Percentiles rank a stretch among this genome's conserved stretches.
Evolutionary conservation across 1,140 invertebrate genomes (phyloP).

Genomic region (Drosophila busckii): DNA sequence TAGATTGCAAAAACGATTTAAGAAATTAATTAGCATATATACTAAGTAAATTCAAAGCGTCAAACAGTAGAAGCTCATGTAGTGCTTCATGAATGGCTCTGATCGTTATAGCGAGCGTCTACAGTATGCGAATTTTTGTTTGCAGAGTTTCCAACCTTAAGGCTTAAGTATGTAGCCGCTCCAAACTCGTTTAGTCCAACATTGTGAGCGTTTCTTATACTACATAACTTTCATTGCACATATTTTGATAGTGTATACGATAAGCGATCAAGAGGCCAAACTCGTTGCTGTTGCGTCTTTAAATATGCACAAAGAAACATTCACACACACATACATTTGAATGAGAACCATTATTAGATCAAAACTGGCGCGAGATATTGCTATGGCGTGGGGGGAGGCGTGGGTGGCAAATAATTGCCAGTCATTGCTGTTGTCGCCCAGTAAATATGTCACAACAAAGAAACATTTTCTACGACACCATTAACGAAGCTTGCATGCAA

Average conservation of each 20-base stretch:
- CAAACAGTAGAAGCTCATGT: too few species aligned
- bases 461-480: conserved; percentile 24
- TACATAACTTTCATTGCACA: not conserved
- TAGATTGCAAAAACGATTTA: too few species aligned
- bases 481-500: conserved; percentile 40
- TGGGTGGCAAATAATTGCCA: conserved; percentile 26
- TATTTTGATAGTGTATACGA: conserved; percentile 2
- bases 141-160: conserved; percentile 39
- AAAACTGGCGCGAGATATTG: conserved; percentile 8
- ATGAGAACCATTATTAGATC: conserved; percentile 32
- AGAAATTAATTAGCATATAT: too few species aligned
- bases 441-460: conserved; percentile 42
- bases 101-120: not conserved
- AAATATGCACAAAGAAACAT: conserved; percentile 11
- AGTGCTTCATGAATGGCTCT: too few species aligned
- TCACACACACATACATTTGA: conserved; percentile 19
- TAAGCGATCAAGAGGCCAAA: conserved; percentile 12
- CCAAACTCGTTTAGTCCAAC: conserved; percentile 54
- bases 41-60: too few species aligned
- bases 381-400: not conserved
- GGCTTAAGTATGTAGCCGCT: conserved; percentile 33
- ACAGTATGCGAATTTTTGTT: conserved; percentile 11
- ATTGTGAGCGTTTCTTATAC: not conserved
- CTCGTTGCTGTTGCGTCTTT: conserved; percentile 24
- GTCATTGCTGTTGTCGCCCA: conserved; percentile 41